These are phyloP conservation scores for Pheosia tremula DNA, from an alignment of 2,888 invertebrate genomes.

Conservation along the genomic window DNA sequence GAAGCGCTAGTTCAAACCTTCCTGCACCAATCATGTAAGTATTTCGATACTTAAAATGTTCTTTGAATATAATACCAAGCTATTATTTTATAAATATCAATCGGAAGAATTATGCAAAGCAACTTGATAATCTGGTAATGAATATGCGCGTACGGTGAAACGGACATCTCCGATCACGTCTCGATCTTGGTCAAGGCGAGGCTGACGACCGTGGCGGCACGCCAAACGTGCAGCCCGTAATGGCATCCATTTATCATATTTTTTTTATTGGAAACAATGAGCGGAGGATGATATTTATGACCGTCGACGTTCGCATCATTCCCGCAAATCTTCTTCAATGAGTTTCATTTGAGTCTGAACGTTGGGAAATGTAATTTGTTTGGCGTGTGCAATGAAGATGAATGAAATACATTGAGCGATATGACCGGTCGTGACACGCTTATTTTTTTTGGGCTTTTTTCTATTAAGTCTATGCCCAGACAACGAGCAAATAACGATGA, in stretches of 20 bases:
- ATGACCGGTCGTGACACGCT: slow-evolving; percentile 32
- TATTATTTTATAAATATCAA: slow-evolving; percentile 22
- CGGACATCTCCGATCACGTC: slow-evolving; percentile 62
- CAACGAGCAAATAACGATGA: slow-evolving; percentile 35
- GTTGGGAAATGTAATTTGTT: slow-evolving; percentile 31
- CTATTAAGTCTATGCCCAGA: slow-evolving; percentile 16
- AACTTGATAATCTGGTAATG: slow-evolving; percentile 57
- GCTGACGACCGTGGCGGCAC: slow-evolving; percentile 74
- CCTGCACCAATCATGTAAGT: no score
- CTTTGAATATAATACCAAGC: slow-evolving; percentile 8
- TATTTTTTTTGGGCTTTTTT: no score
- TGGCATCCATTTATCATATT: slow-evolving; percentile 68
- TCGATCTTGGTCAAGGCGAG: slow-evolving; percentile 80
- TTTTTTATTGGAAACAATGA: slow-evolving; percentile 65
- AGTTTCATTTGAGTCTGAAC: slow-evolving; percentile 35
- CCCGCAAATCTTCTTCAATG: slow-evolving; percentile 39
- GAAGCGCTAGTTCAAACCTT: no score
- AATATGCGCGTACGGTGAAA: slow-evolving; percentile 58
- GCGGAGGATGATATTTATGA: slow-evolving; percentile 45
- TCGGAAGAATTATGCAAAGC: slow-evolving; percentile 47
- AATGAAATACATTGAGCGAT: slow-evolving; percentile 33
- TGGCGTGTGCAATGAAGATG: slow-evolving; percentile 33
- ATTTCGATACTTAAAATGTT: slow-evolving; percentile 6
- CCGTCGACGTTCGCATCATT: slow-evolving; percentile 26
- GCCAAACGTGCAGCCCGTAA: slow-evolving; percentile 66